Base-by-base conservation (phyloP, 2,888 invertebrate genomes). In the Acrobasis consociella region DNA sequence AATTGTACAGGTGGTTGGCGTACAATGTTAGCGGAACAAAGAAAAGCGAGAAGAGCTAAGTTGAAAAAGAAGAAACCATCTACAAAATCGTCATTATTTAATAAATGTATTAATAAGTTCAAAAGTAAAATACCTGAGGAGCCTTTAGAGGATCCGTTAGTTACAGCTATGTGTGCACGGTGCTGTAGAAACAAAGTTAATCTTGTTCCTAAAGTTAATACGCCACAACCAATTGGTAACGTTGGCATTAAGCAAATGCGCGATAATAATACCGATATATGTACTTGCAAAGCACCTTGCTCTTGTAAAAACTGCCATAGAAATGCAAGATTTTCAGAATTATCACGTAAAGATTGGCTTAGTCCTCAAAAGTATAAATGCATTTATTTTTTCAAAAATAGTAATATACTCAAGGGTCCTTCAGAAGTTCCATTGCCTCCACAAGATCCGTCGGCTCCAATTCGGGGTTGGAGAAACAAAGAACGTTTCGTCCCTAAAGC, bases 181-280 rank as follows among this genome's bases (percentile, higher is more conserved):
- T 56, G 42, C 46, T 56, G 17, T 56, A 56, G 13, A 22, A 9
- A 42, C 9, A 17, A 56, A 56, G 16, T 46, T 42, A 3, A 39
- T 8, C 13, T 5, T 9, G 42, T 13, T 3, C 7, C 17, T 5
- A 56, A 39, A 11, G 22, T 22, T 22, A 38, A 39, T 15, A 16
- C 15, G 9, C 13, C n/a, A 55, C 15, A 56, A 22, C 42, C 5
- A 46, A n/a, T n/a, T n/a, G n/a, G n/a, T n/a, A n/a, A n/a, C n/a
- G n/a, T n/a, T n/a, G n/a, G n/a, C n/a, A n/a, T n/a, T n/a, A n/a
- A n/a, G n/a, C n/a, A n/a, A n/a, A 46, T 46, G 38, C 38, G 16
- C 7, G 42, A 56, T 56, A 17, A n/a, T 22, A 13, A 8, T 3
- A 42, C 22, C 22, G 46, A 42, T 42, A 56, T 42, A 15, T 56